Conservation (phyloP, 2,797 vertebrate species). For the Cheirogaleus major region DNA sequence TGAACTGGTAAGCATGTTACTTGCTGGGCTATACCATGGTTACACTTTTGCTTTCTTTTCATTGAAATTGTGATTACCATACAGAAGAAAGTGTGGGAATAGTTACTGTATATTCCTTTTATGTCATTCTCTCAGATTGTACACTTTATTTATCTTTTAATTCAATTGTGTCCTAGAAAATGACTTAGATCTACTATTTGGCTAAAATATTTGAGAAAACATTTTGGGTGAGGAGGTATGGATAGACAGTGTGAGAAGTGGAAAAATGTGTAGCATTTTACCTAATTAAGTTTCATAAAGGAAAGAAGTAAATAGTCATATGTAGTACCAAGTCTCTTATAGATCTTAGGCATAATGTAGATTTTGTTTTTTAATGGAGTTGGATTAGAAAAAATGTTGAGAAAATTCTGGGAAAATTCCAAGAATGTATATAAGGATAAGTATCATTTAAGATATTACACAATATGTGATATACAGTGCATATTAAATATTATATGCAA, state of each 20-base stretch:
- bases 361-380: not conserved
- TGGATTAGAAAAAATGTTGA: slow-evolving; percentile 40
- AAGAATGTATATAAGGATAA: not conserved
- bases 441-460: not conserved
- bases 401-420: not conserved
- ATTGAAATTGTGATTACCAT: not conserved
- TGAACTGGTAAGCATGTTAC: slow-evolving; percentile 88
- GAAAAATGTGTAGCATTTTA: not conserved
- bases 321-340: not conserved
- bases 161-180: not conserved
- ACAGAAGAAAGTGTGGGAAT: not conserved
- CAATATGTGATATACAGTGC: not conserved
- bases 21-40: not conserved
- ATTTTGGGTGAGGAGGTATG: not conserved
- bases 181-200: not conserved
- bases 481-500: not conserved
- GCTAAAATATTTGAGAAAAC: slow-evolving; percentile 3
- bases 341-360: not conserved
- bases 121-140: not conserved
- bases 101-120: not conserved
- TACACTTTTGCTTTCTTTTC: not conserved
- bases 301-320: not conserved
- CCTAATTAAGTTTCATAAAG: not conserved
- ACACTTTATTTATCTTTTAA: not conserved
- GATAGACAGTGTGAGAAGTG: not conserved